Evolutionary conservation across 2,888 invertebrate species (phyloP).

Genomic region (Nomada hirtipes): DNA sequence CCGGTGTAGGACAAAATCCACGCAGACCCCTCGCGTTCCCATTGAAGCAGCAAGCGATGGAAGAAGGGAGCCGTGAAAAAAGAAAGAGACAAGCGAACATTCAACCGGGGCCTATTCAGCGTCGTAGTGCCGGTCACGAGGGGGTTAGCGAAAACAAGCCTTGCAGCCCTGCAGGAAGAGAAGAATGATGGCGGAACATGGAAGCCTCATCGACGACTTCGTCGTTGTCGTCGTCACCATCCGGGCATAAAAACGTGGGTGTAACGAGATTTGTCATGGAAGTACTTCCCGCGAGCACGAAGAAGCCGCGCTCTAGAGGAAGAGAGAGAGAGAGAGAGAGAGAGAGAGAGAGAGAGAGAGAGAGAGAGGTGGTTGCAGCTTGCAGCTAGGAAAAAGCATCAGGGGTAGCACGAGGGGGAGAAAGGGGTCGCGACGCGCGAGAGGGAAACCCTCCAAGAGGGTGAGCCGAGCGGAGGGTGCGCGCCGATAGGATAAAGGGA

Average conservation of each 20-base stretch:
- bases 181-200: constrained; percentile 42
- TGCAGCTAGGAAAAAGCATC: constrained; percentile 18
- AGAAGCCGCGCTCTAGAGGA: not conserved
- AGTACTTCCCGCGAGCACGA: constrained; percentile 73
- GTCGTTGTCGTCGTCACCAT: constrained; percentile 58
- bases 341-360: constrained; percentile 2
- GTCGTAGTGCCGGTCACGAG: constrained; percentile 5
- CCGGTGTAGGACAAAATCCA: not conserved
- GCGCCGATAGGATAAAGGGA: constrained; percentile 57
- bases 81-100: constrained; percentile 7
- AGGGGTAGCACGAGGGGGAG: constrained; percentile 3
- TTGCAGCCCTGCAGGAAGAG: not conserved
- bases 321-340: constrained; percentile 15
- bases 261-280: constrained; percentile 81
- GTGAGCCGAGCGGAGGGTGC: constrained; percentile 36
- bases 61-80: not conserved
- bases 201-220: constrained; percentile 71
- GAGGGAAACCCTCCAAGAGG: constrained; percentile 59
- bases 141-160: not conserved
- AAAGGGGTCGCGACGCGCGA: constrained; percentile 32
- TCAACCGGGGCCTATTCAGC: constrained; percentile 5
- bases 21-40: constrained; percentile 4
- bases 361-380: constrained; percentile 8
- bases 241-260: constrained; percentile 75
- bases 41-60: not conserved